phyloP scores from a whole-genome alignment of 1,140 invertebrate species.

The Aphaenogaster floridana region DNA sequence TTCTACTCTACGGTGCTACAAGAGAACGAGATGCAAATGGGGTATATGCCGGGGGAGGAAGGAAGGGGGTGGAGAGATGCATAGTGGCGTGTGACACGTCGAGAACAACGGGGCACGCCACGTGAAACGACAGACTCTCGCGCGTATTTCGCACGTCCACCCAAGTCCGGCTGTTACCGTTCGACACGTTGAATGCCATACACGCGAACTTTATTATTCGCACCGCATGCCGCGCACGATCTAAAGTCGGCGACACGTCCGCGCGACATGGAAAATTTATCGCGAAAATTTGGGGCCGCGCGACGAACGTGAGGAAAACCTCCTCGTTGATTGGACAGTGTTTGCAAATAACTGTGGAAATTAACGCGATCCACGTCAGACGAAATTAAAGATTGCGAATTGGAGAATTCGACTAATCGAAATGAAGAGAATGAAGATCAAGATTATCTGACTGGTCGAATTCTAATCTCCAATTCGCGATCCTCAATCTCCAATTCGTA shows the following conservation, averaged over 20 bases:
- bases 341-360: neutral
- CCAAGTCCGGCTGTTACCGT: conserved; percentile 8
- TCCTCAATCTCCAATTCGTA: no score
- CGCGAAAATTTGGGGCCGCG: neutral
- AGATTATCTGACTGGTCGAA: no score
- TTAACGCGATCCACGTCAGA: neutral
- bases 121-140: conserved; percentile 55
- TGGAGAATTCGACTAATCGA: no score
- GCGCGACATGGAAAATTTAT: neutral
- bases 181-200: conserved; percentile 39
- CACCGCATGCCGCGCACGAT: neutral
- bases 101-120: conserved; percentile 59
- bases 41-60: conserved; percentile 36
- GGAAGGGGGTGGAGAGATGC: conserved; percentile 36
- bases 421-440: no score
- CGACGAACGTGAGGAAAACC: neutral
- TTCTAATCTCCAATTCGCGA: no score
- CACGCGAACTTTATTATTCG: neutral
- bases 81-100: conserved; percentile 47
- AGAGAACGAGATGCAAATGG: conserved; percentile 66
- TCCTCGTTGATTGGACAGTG: neutral
- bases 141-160: conserved; percentile 7
- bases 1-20: conserved; percentile 80
- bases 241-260: neutral
- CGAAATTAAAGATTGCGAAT: no score